These are phyloP conservation scores for Halcyon badia DNA, from an alignment of 2,797 vertebrate species.

Conservation along the genomic window DNA sequence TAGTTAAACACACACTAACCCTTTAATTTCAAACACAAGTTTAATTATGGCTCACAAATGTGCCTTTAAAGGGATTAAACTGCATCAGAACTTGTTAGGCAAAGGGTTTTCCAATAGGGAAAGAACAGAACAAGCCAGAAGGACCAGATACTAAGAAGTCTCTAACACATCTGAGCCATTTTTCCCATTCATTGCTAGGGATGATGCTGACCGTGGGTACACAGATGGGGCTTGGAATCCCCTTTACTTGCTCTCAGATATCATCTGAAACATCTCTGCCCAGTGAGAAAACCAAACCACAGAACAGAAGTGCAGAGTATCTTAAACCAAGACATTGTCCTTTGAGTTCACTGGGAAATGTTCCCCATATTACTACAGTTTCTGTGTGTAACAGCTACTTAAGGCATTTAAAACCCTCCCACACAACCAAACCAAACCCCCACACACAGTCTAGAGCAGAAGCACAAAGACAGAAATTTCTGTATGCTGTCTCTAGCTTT, in stretches of 20 bases:
- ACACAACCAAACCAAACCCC: neutral
- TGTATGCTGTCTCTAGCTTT: neutral
- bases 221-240: neutral
- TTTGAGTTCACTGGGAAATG: accelerated
- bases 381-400: neutral
- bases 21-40: neutral
- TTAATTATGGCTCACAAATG: neutral
- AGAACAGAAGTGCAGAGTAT: neutral
- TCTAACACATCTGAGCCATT: neutral
- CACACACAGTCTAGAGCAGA: neutral
- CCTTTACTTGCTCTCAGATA: neutral
- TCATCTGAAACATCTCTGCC: neutral
- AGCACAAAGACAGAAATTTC: neutral
- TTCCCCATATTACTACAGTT: neutral
- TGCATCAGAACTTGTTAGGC: neutral
- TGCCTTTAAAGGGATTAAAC: slow-evolving; percentile 4
- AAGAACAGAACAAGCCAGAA: neutral
- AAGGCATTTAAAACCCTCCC: neutral
- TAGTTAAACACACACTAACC: neutral
- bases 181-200: neutral
- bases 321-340: neutral
- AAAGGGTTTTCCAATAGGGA: neutral
- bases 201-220: neutral
- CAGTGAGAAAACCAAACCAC: neutral
- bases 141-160: neutral